These are phyloP conservation scores for Aleiodes testaceus DNA, from an alignment of 2,888 invertebrate genomes.

Conservation along the genomic window DNA sequence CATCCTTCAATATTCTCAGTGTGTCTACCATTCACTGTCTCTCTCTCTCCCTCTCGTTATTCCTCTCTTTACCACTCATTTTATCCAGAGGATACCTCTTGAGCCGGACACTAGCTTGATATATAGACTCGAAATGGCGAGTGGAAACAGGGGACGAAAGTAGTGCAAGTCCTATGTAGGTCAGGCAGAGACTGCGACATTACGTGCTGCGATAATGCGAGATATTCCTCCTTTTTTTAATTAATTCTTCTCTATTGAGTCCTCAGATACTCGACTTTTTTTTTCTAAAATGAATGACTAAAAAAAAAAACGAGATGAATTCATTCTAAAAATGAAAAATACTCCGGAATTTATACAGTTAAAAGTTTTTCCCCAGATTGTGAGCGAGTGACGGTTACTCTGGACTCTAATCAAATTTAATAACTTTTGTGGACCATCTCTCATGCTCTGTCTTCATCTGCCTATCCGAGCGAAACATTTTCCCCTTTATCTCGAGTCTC, in stretches of 20 bases:
- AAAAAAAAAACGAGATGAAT: too few species aligned
- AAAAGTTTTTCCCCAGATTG: too few species aligned
- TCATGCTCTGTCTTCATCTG: constrained; percentile 48
- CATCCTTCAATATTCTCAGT: constrained; percentile 28
- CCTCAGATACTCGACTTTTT: too few species aligned
- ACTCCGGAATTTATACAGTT: too few species aligned
- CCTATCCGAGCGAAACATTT: constrained; percentile 23
- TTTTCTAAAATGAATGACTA: too few species aligned
- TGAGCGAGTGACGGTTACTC: constrained; percentile 41
- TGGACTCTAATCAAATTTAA: constrained; percentile 71
- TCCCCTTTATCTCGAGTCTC: constrained; percentile 25
- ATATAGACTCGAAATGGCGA: constrained; percentile 38
- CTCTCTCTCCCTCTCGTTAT: constrained; percentile 16
- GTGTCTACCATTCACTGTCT: background rate
- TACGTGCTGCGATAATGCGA: constrained; percentile 62
- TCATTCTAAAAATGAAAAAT: too few species aligned
- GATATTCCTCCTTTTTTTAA: too few species aligned
- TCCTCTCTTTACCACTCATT: background rate
- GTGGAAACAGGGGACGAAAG: constrained; percentile 46
- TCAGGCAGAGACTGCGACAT: constrained; percentile 67
- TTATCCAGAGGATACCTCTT: constrained; percentile 24
- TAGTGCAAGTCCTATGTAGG: constrained; percentile 64
- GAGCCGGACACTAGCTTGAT: constrained; percentile 42
- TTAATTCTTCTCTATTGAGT: too few species aligned
- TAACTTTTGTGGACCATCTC: constrained; percentile 65